A percentile compares a stretch with the other conserved stretches of the same genome.
phyloP scores from a whole-genome alignment of 2,797 vertebrate genomes.

The Melanotaenia boesemani region DNA sequence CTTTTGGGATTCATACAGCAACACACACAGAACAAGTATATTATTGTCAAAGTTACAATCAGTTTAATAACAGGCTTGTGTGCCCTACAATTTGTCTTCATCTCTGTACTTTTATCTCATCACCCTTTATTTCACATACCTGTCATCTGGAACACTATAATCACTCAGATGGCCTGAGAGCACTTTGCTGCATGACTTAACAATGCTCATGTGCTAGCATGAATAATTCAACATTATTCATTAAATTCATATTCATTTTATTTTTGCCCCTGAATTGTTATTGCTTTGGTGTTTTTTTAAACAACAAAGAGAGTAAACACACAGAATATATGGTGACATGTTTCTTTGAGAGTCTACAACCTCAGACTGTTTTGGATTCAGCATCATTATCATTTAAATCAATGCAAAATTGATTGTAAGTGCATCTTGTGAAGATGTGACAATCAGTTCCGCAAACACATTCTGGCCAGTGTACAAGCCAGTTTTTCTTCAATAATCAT shows the following conservation, averaged over 20 bases:
- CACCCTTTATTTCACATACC: slow-evolving; percentile 41
- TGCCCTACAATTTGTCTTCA: slow-evolving; percentile 41
- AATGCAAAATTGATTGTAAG: slow-evolving; percentile 40
- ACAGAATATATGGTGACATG: slow-evolving; percentile 12
- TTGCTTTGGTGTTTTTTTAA: slow-evolving; percentile 20
- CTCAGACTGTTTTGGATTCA: neutral
- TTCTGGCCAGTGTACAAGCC: slow-evolving; percentile 15
- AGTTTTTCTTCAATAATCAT: slow-evolving; percentile 71
- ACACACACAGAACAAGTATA: slow-evolving; percentile 26
- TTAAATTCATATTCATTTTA: slow-evolving; percentile 30
- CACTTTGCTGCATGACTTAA: slow-evolving; percentile 52
- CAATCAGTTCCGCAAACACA: slow-evolving; percentile 20
- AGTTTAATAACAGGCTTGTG: slow-evolving; percentile 29
- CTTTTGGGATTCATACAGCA: slow-evolving; percentile 33
- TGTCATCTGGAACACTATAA: slow-evolving; percentile 52
- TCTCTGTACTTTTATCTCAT: slow-evolving; percentile 40
- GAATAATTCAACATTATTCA: slow-evolving; percentile 55
- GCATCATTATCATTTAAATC: slow-evolving; percentile 7
- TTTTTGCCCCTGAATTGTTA: slow-evolving; percentile 29
- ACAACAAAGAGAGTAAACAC: slow-evolving; percentile 19
- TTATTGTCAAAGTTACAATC: slow-evolving; percentile 42
- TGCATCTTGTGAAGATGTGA: slow-evolving; percentile 39
- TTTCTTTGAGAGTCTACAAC: slow-evolving; percentile 12
- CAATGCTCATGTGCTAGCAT: slow-evolving; percentile 33
- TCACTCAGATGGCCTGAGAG: slow-evolving; percentile 27